Evolutionary conservation across 2,888 invertebrate species (phyloP), one percentile per base, ranked within the genome.

Genomic region (Trisateles emortualis): DNA sequence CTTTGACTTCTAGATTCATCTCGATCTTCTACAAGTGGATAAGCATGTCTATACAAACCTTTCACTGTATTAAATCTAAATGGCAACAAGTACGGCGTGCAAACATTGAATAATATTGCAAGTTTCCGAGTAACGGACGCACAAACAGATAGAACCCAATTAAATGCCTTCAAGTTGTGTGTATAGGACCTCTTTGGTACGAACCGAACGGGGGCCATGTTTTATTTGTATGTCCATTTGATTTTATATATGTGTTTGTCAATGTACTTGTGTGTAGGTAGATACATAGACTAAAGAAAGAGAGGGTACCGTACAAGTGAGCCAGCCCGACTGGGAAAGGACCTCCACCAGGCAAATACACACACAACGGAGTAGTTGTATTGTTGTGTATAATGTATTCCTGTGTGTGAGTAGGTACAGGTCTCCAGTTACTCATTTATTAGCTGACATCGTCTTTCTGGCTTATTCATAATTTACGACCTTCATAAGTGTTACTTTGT

Each of bases 121-220:
- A 72, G 54, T 54, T 54, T 17, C 45, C 42, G 30, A 46, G 49
- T 48, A 51, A 53, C 56, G 70, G 63, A 67, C 65, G 75, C 67
- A 78, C 83, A 83, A 79, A 84, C 80, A 87, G 79, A 86, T 81
- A 79, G 77, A 72, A 78, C 85, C 87, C 87, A 88, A 89, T 88
- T 89, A 88, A 87, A 88, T 86, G 84, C 81, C 73, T 75, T 69
- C 72, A 70, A 72, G 74, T 71, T 88, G 89, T 89, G 78, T 87
- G 79, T 68, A 78, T 83, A 89, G 88, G 88, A 87, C 78, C 68
- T 63, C 57, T 70, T 67, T 74, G 78, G 78, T 76, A 77, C 64
- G 57, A 49, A 59, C 56, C 42, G 30, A 19, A 26, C 26, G 8
- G 26, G 26, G 50, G 39, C 53, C 49, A 32, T 66, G 66, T 74